Conservation (phyloP, 2,113 vertebrate species). For the Lynx canadensis region DNA sequence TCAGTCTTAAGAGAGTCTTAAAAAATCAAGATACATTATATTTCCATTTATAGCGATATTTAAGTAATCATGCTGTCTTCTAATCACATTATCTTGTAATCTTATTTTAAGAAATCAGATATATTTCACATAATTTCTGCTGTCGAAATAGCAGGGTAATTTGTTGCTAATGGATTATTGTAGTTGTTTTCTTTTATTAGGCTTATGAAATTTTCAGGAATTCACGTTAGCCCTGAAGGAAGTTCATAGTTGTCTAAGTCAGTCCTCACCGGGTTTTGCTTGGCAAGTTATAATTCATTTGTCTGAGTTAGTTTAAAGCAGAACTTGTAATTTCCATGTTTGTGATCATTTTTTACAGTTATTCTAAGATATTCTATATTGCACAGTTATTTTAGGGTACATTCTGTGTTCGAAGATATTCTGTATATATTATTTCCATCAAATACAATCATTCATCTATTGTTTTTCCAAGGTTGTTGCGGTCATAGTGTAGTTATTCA, state of each 20-base stretch:
- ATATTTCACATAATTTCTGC: slow-evolving; percentile 14
- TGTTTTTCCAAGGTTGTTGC: neutral
- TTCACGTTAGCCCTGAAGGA: slow-evolving; percentile 32
- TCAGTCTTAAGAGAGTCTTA: neutral
- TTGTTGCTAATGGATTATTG: slow-evolving; percentile 24
- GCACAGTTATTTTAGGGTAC: neutral
- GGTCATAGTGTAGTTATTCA: neutral
- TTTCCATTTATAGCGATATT: neutral
- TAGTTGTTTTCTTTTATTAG: slow-evolving; percentile 38
- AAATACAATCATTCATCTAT: neutral
- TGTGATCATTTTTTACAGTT: neutral
- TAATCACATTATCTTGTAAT: slow-evolving; percentile 42
- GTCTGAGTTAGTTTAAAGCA: neutral
- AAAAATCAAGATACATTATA: neutral
- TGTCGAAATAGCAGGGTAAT: slow-evolving; percentile 25
- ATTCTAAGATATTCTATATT: neutral
- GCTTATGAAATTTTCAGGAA: slow-evolving; percentile 49
- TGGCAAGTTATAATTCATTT: neutral
- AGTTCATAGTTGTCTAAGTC: neutral
- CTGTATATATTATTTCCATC: neutral
- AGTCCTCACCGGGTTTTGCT: neutral
- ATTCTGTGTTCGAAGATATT: neutral
- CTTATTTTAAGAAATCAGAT: slow-evolving; percentile 57
- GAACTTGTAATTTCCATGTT: neutral
- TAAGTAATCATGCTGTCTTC: neutral